Evolutionary conservation across 2,113 vertebrate genomes (phyloP).

Genomic region (Ivindomyrus marchei): DNA sequence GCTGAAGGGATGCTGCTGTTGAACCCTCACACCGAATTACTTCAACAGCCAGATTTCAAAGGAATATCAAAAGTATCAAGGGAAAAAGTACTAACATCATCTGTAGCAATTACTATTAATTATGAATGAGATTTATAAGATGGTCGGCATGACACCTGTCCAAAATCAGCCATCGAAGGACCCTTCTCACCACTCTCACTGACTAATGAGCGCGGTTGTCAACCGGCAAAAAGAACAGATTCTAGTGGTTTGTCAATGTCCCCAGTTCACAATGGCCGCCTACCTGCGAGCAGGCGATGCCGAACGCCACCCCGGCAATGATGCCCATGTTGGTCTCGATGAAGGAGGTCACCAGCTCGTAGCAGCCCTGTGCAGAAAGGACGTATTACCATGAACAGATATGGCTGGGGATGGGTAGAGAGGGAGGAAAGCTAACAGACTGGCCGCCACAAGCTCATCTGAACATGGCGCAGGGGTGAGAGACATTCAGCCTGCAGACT

Average conservation of each 20-base stretch:
- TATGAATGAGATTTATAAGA: not conserved
- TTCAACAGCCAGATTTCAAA: not conserved
- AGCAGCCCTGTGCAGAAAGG: slow-evolving; percentile 77
- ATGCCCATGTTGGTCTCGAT: slow-evolving; percentile 95
- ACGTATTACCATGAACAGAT: not conserved
- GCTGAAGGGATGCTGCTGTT: not conserved
- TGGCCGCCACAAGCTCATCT: not conserved
- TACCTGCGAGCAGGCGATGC: slow-evolving; percentile 96
- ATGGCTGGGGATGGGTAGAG: not conserved
- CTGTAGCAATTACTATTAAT: not conserved
- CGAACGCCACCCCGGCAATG: slow-evolving; percentile 92
- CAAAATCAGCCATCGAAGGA: not conserved
- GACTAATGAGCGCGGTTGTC: not conserved
- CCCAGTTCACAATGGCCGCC: not conserved
- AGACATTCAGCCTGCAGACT: not conserved
- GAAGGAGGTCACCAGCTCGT: slow-evolving; percentile 87
- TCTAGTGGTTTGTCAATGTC: no score
- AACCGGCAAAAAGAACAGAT: not conserved
- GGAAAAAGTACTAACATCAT: not conserved
- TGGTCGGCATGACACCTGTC: not conserved
- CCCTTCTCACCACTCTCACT: not conserved
- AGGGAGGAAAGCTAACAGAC: not conserved
- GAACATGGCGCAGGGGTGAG: not conserved
- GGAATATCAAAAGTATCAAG: not conserved
- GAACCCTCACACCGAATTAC: not conserved